These are phyloP conservation scores for Teleogryllus occipitalis DNA, from an alignment of 1,140 invertebrate genomes.

Conservation along the genomic window DNA sequence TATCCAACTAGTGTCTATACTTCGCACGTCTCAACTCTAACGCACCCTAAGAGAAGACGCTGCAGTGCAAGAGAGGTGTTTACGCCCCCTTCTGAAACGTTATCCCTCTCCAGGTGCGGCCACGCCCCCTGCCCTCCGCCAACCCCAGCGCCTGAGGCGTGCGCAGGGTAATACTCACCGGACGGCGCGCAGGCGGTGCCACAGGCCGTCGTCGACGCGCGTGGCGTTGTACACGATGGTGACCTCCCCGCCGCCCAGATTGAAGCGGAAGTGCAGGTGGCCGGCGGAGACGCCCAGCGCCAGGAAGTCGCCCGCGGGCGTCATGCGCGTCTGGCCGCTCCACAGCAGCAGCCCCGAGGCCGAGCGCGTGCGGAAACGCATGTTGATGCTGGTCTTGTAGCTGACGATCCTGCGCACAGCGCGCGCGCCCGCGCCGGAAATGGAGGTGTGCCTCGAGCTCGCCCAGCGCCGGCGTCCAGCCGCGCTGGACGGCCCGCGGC, in stretches of 20 bases:
- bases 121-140: too few relatives aligned
- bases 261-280: conserved; percentile 50
- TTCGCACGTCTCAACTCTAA: too few relatives aligned
- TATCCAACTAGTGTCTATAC: too few relatives aligned
- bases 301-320: conserved; percentile 62
- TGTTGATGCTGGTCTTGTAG: conserved; percentile 70
- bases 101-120: too few relatives aligned
- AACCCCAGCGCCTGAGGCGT: too few relatives aligned
- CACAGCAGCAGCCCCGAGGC: conserved; percentile 78
- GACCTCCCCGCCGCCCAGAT: conserved; percentile 66
- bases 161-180: conserved; percentile 50
- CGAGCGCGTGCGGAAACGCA: conserved; percentile 59
- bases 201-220: conserved; percentile 82
- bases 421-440: too few relatives aligned
- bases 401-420: conserved; percentile 56
- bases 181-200: conserved; percentile 80
- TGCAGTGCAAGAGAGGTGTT: too few relatives aligned
- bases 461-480: too few relatives aligned
- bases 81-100: too few relatives aligned
- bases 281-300: conserved; percentile 76
- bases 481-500: neutral
- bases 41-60: too few relatives aligned
- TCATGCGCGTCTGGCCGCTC: conserved; percentile 65
- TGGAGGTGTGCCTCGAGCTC: too few relatives aligned
- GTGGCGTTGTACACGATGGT: conserved; percentile 75